A percentile compares a stretch with the other conserved stretches of the same genome.
Conservation (phyloP, 2,888 invertebrate species). For the Drosophila buzzatii region DNA sequence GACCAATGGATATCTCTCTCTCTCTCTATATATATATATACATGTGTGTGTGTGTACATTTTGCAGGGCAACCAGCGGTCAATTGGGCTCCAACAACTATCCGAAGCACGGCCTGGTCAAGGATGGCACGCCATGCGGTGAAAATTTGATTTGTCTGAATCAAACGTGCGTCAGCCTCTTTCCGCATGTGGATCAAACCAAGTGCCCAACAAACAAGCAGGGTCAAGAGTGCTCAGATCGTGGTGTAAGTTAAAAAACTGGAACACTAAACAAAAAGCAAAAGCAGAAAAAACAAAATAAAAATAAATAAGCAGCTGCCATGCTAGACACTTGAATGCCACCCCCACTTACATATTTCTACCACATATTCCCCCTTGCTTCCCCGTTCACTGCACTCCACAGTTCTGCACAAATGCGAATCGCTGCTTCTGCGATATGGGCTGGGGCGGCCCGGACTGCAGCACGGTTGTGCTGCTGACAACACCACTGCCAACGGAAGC, state of each 20-base stretch:
- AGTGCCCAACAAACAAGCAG: conserved; percentile 95
- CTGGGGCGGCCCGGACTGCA: conserved; percentile 95
- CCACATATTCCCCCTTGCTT: conserved; percentile 12
- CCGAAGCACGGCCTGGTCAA: conserved; percentile 94
- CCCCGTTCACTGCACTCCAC: conserved; percentile 49
- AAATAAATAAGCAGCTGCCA: neutral
- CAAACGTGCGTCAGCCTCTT: conserved; percentile 95
- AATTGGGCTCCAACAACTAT: conserved; percentile 88
- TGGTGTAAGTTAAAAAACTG: conserved; percentile 91
- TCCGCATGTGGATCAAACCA: conserved; percentile 93
- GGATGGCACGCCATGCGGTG: conserved; percentile 97
- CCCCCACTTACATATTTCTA: conserved; percentile 23
- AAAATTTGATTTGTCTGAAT: conserved; percentile 96
- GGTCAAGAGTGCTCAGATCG: conserved; percentile 96
- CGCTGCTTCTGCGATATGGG: conserved; percentile 96
- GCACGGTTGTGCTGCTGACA: conserved; percentile 90
- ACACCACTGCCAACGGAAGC: conserved; percentile 87
- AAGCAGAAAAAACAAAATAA: neutral
- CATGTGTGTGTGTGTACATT: conserved; percentile 2
- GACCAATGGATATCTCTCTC: neutral
- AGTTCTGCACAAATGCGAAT: conserved; percentile 97
- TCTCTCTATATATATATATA: neutral
- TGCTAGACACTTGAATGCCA: conserved; percentile 12
- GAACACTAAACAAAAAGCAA: conserved; percentile 15
- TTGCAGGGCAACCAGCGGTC: conserved; percentile 90